phyloP scores from a whole-genome alignment of 2,888 invertebrate genomes.

The Boloria euphrosyne region DNA sequence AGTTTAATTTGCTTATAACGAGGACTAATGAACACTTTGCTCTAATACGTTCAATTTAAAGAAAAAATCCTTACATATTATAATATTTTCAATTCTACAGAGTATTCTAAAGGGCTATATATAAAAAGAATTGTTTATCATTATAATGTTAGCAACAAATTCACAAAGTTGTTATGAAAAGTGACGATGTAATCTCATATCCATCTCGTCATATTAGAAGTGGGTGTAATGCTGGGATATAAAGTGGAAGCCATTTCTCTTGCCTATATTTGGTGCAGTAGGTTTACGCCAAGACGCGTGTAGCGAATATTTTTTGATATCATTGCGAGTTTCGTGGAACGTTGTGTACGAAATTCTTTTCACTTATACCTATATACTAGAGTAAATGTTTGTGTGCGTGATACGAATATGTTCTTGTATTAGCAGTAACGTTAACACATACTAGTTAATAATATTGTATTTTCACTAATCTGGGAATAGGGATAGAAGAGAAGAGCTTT shows the following conservation, averaged over 20 bases:
- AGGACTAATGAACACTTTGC: too few species aligned
- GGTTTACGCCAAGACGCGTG: slow-evolving; percentile 40
- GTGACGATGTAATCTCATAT: slow-evolving; percentile 62
- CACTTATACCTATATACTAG: not conserved
- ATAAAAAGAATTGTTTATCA: slow-evolving; percentile 59
- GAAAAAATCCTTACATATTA: too few species aligned
- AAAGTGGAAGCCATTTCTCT: slow-evolving; percentile 62
- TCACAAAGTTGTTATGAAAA: slow-evolving; percentile 47
- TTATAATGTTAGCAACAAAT: slow-evolving; percentile 53
- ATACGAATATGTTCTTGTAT: too few species aligned
- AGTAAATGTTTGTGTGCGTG: not conserved
- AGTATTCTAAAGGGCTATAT: slow-evolving; percentile 4
- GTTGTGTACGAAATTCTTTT: slow-evolving; percentile 12
- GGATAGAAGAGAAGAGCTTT: too few species aligned
- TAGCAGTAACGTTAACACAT: too few species aligned
- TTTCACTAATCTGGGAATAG: too few species aligned
- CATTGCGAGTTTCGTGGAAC: not conserved
- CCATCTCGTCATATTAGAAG: slow-evolving; percentile 72
- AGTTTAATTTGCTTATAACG: too few species aligned
- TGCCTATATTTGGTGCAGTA: slow-evolving; percentile 45
- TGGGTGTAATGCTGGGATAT: slow-evolving; percentile 60
- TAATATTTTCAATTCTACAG: not conserved
- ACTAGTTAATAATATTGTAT: too few species aligned
- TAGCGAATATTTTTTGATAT: slow-evolving; percentile 35
- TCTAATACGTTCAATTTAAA: too few species aligned